Evolutionary conservation across 2,797 vertebrate species (phyloP), one percentile per base, ranked within the genome.

Genomic region (Rhinella marina): DNA sequence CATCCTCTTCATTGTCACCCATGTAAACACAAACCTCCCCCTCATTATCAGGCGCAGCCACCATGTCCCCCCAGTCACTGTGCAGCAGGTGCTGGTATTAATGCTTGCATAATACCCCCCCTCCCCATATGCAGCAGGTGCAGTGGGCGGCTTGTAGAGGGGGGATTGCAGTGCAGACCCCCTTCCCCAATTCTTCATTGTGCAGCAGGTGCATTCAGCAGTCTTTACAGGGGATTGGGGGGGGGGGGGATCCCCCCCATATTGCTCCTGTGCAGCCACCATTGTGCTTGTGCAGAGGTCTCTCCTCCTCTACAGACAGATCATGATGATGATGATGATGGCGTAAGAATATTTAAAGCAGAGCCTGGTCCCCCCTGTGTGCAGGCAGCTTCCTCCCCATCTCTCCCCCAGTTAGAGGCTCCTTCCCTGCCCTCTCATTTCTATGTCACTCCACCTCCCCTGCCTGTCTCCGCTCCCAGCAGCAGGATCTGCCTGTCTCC

Each of bases 361-460:
- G 54, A 27, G 21, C 79, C 52, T 23, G 59, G 32, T 61, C 56
- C 83, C 82, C 83, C 72, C 72, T 85, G 17, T 61, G 23, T 76
- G 27, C 32, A 16, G 16, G 52, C 21, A 23, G 23, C 83, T 25
- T 61, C 27, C 75, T 86, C 82, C 82, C 57, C 32, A 16, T 75
- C 84, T 86, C 84, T 79, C 84, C 75, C 84, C 73, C 61, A 78
- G n/a, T 27, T 61, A 57, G 21, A 57, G 82, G 25, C 83, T 86
- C 48, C 61, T 50, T 80, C 76, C 86, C 79, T 87, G 54, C 87
- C 64, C 87, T 77, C 81, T 88, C 79, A 57, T 29, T 29, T 79
- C 78, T 81, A 14, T 84, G 70, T 78, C 73, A 77, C 87, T 72
- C 77, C 76, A 19, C 87, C 82, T 54, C 87, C 59, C 73, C 73